Base-by-base conservation (phyloP, 1,140 invertebrate genomes). In the Lepidurus arcticus region DNA sequence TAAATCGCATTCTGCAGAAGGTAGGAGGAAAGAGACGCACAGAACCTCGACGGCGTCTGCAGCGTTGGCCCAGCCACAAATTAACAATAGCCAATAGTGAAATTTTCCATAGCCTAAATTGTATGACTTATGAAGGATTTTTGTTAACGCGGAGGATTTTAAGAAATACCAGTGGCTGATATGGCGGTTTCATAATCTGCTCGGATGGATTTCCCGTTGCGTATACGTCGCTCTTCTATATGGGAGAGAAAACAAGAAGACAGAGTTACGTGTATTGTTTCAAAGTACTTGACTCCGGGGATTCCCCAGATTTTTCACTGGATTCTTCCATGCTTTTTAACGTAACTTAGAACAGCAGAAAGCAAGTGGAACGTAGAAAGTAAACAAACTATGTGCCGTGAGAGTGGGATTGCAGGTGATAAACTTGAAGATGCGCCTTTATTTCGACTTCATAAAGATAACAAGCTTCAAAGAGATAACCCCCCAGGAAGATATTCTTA, bases 31-130 rank as follows among this genome's bases (percentile, higher is more conserved):
- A 77, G 94, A 94, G 91, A 95, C 94, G 75, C 94, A 95, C 82
- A 96, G 94, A 85, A 97, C 92, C 86, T 97, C 95, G 90, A 97
- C 95, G 87, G 96, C 94, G 88, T 97, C 94, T 84, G 93, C 95
- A 73, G 94, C 95, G 86, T 94, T 94, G 82, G 96, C 94, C 86
- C 95, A 92, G 78, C 95, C 95, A 87, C 94, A 95, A 83, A 95
- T 90, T 82, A 91, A 89, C 85, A 98, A 87, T 83, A 96, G 88
- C 82, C 93, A 88, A 84, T 94, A 94, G 84, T 97, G 95, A 86
- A 97, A 97, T 85, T 91, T 91, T 82, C 95, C 95, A 92, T 95
- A 96, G 82, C 93, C 94, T 91, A 87, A 78, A 84, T 84, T 74
- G 42, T 42, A 11, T 73, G 7, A 47, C 16, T 43, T n/a, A 9